These are phyloP conservation scores for Oreotrochilus melanogaster DNA, from an alignment of 2,113 vertebrate genomes.

Conservation along the genomic window DNA sequence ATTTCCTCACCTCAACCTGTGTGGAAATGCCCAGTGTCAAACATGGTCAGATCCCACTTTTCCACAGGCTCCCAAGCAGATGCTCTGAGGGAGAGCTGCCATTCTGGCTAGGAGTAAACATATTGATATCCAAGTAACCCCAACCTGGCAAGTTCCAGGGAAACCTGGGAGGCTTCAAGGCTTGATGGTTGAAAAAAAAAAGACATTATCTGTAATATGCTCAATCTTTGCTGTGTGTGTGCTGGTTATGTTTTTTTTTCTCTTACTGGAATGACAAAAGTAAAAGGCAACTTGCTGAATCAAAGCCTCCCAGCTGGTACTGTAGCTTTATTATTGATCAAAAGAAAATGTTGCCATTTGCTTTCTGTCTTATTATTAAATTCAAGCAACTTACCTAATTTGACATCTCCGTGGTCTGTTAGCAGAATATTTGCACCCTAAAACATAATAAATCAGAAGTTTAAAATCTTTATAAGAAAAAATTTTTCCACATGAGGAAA, in stretches of 20 bases:
- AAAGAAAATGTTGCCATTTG: neutral
- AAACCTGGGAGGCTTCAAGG: neutral
- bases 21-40: neutral
- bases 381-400: constrained; percentile 87
- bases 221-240: neutral
- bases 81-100: neutral
- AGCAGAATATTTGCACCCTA: constrained; percentile 98
- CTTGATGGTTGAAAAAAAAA: neutral
- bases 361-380: neutral
- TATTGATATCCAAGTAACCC: neutral
- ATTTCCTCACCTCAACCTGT: neutral
- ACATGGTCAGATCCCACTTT: neutral
- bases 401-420: constrained; percentile 95
- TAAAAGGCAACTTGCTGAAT: neutral
- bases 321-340: neutral
- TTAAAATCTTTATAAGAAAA: neutral
- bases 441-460: neutral
- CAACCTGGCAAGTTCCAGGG: neutral
- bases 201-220: neutral
- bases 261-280: neutral
- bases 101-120: neutral
- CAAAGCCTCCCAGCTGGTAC: neutral
- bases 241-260: neutral
- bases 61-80: neutral
- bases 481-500: neutral